Percentiles rank a stretch among this genome's conserved stretches.
phyloP scores from a whole-genome alignment of 1,140 invertebrate species.

The Drosophila ananassae region DNA sequence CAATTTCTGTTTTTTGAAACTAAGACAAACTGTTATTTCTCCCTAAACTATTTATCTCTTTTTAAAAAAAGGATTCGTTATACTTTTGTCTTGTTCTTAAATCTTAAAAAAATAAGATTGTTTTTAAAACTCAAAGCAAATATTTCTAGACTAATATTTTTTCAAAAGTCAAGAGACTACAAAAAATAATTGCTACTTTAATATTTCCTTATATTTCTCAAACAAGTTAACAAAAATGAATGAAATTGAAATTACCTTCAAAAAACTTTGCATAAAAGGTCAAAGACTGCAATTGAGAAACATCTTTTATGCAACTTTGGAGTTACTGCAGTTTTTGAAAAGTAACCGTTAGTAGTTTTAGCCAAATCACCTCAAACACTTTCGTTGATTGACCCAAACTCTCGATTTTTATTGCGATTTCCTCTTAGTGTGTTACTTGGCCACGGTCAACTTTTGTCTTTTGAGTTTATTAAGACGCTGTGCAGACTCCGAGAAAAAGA shows the following conservation, averaged over 20 bases:
- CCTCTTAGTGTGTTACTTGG: constrained; percentile 65
- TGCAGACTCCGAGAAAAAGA: constrained; percentile 24
- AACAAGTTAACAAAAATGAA: not conserved
- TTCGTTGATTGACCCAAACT: constrained; percentile 18
- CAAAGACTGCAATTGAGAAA: constrained; percentile 1
- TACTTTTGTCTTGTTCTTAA: too few relatives aligned
- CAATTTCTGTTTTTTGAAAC: too few relatives aligned
- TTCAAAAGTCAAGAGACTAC: too few relatives aligned
- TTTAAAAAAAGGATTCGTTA: too few relatives aligned
- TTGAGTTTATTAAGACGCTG: constrained; percentile 24
- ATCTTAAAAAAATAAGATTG: too few relatives aligned
- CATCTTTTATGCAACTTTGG: not conserved
- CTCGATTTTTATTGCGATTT: constrained; percentile 40
- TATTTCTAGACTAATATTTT: too few relatives aligned
- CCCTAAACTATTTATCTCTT: too few relatives aligned
- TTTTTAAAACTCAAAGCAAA: too few relatives aligned
- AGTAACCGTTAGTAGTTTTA: not conserved
- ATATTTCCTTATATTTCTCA: not conserved
- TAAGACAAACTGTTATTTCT: too few relatives aligned
- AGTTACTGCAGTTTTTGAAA: not conserved
- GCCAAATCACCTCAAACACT: constrained; percentile 7
- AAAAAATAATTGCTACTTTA: not conserved
- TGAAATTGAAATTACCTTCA: not conserved
- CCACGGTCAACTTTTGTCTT: constrained; percentile 65
- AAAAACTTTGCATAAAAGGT: not conserved